These are phyloP conservation scores for Hololepta plana DNA, from an alignment of 2,888 invertebrate genomes.

Conservation along the genomic window DNA sequence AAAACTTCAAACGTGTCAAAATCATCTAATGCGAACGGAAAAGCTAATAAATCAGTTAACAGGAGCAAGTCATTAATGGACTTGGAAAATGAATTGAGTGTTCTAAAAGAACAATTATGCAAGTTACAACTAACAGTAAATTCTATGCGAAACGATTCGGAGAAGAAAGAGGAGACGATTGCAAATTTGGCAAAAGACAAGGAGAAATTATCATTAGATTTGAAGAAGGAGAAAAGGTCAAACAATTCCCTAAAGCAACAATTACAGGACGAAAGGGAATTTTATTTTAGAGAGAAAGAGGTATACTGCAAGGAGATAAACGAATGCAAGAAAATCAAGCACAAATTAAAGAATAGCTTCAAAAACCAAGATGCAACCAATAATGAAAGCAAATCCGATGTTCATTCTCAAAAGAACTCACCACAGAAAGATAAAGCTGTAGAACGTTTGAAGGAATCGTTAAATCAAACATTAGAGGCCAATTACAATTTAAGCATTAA, in stretches of 20 bases:
- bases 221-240: conserved; percentile 30
- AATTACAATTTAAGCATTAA: conserved; percentile 28
- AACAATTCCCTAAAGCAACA: conserved; percentile 32
- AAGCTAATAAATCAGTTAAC: no score
- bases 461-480: conserved; percentile 24
- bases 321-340: conserved; percentile 21
- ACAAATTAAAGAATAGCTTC: conserved; percentile 11
- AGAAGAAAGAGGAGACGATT: conserved; percentile 29
- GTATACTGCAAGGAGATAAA: conserved; percentile 32
- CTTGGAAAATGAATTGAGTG: conserved; percentile 18
- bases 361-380: conserved; percentile 6
- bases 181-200: conserved; percentile 32
- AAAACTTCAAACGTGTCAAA: no score
- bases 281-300: conserved; percentile 35
- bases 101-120: conserved; percentile 25
- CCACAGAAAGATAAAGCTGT: no score
- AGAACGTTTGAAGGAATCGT: conserved; percentile 21
- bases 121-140: conserved; percentile 27
- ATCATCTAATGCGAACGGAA: no score
- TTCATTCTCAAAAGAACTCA: no score
- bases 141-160: conserved; percentile 27
- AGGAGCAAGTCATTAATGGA: no score
- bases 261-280: conserved; percentile 34
- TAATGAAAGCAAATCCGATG: conserved; percentile 13
- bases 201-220: conserved; percentile 29